Percentiles rank a stretch among this genome's conserved stretches.
Conservation (phyloP, 2,888 invertebrate genomes). For the Dryadula phaetusa region DNA sequence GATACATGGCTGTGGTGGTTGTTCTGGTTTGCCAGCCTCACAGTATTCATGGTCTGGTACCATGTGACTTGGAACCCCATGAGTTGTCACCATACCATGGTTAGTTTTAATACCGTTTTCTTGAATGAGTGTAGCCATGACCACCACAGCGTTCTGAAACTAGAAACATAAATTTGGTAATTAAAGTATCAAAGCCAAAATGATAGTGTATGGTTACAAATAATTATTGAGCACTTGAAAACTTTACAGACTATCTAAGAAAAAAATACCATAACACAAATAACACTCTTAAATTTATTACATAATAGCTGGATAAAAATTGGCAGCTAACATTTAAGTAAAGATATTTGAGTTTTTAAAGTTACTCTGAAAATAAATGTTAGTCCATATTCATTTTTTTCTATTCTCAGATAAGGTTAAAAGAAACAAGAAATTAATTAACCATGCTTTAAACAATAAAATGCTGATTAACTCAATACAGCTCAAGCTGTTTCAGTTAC, state of each 20-base stretch:
- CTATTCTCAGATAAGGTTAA: background rate
- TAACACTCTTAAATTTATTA: no score
- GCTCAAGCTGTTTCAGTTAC: constrained; percentile 58
- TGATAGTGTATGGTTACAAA: no score
- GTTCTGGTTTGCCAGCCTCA: constrained; percentile 65
- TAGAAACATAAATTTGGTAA: constrained; percentile 15
- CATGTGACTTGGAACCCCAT: constrained; percentile 75
- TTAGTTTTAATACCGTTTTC: constrained; percentile 91
- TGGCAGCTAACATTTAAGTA: no score
- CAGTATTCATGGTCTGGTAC: constrained; percentile 82
- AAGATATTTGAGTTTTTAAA: background rate
- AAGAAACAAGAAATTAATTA: constrained; percentile 63
- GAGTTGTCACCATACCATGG: constrained; percentile 70
- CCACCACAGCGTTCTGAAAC: constrained; percentile 74
- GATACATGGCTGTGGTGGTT: constrained; percentile 55
- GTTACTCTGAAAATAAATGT: background rate
- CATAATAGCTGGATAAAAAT: background rate
- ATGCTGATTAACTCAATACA: constrained; percentile 65
- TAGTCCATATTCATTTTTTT: background rate
- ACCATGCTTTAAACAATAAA: constrained; percentile 59
- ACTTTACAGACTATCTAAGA: no score
- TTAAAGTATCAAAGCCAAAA: no score
- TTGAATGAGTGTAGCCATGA: constrained; percentile 93
- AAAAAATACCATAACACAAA: no score
- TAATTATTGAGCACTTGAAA: no score